Base-by-base conservation (phyloP, 2,113 vertebrate species). In the Cyanistes caeruleus region DNA sequence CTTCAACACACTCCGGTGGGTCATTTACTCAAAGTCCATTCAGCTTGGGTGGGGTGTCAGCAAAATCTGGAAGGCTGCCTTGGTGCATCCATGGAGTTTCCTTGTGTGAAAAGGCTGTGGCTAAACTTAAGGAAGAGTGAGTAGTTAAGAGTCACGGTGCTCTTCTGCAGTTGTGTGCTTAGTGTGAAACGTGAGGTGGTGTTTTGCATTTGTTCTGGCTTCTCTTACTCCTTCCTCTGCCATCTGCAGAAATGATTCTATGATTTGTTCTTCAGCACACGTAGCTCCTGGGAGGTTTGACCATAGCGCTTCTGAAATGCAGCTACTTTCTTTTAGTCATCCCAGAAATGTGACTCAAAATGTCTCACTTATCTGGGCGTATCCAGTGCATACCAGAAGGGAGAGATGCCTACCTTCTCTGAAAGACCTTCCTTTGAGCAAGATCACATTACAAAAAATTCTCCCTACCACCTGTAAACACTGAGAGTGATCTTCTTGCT, bases 251-350 rank as follows among this genome's bases (percentile, higher is more conserved):
- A 93, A 28, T 31, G 4, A 28, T 73, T 89, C 67, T 64, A 33
- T 69, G 13, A 33, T 28, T 56, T 76, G 16, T 75, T 70, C 58
- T 89, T 63, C 46, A 67, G 60, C 41, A 12, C 25, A 7, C 4
- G 8, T 63, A 78, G 44, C 65, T 82, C 31, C 46, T 64, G 51
- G 22, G 46, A n/a, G 10, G 30, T 72, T 79, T 73, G 75, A 63
- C 70, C 41, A 4, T 48, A 23, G 37, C 25, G 21, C 33, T 86
- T 74, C 83, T 90, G 69, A 87, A 95, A 92, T 78, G 85, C 51
- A 53, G 43, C 64, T 60, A 14, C 69, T 90, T 93, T 88, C n/a
- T 84, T 96, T 87, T 75, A 92, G 88, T 90, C 86, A 90, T 78
- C 65, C 25, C 62, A 94, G 62, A 88, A 86, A 65, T 16, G 80